Evolutionary conservation across 2,113 vertebrate genomes (phyloP).

Genomic region (Verasper variegatus): DNA sequence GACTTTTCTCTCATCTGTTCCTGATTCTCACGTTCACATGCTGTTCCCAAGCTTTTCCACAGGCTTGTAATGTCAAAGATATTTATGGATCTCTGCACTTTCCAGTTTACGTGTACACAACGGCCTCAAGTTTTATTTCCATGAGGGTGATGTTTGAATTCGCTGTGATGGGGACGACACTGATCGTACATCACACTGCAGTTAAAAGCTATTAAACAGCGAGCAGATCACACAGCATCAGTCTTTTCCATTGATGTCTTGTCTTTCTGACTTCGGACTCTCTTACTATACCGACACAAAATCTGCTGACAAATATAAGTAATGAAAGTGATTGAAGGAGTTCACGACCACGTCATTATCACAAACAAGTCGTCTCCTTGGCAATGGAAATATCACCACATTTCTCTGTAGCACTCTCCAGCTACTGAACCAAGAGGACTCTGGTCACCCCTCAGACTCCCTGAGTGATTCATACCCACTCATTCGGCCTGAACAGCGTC

Average conservation of each 20-base stretch:
- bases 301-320: constrained; percentile 34
- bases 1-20: constrained; percentile 65
- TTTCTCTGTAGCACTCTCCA: constrained; percentile 33
- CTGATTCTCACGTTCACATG: constrained; percentile 51
- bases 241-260: constrained; percentile 15
- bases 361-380: constrained; percentile 61
- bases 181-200: constrained; percentile 13
- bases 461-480: constrained; percentile 61
- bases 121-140: constrained; percentile 43
- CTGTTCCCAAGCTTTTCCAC: constrained; percentile 39
- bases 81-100: constrained; percentile 61
- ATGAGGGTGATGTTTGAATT: constrained; percentile 64
- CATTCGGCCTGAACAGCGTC: constrained; percentile 48
- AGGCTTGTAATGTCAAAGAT: constrained; percentile 65
- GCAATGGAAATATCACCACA: constrained; percentile 44
- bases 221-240: constrained; percentile 15
- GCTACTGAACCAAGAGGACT: constrained; percentile 38
- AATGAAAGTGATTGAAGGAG: constrained; percentile 32
- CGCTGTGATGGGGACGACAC: constrained; percentile 49
- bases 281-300: neutral
- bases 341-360: constrained; percentile 59
- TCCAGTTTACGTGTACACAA: constrained; percentile 33
- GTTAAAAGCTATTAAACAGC: constrained; percentile 43
- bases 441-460: constrained; percentile 39
- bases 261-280: neutral